A percentile compares a stretch with the other conserved stretches of the same genome.
These are phyloP conservation scores for Nannoperca obscura DNA, from an alignment of 2,797 vertebrate species.

Conservation along the genomic window DNA sequence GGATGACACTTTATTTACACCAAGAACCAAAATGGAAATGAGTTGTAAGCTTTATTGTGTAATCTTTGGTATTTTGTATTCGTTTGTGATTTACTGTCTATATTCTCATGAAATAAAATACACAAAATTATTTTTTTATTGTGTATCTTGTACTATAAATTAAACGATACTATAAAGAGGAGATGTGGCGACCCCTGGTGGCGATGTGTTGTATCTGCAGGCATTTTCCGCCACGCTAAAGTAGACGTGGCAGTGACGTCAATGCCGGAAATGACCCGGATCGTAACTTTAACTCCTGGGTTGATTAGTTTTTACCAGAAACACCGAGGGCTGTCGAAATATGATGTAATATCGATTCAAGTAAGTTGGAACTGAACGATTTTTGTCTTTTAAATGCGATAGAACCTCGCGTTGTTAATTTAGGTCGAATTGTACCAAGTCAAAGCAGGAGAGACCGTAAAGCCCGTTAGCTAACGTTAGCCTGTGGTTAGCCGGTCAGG, in stretches of 20 bases:
- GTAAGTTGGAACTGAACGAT: conserved; percentile 50
- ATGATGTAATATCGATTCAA: conserved; percentile 52
- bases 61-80: neutral
- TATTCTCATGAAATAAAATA: neutral
- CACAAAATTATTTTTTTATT: neutral
- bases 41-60: neutral
- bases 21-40: too few species aligned
- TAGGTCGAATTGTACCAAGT: conserved; percentile 2
- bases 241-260: conserved; percentile 91
- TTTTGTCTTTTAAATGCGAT: neutral
- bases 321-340: conserved; percentile 50
- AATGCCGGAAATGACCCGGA: conserved; percentile 84
- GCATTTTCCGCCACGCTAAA: conserved; percentile 24
- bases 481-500: conserved; percentile 71
- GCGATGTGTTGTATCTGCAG: rapidly evolving
- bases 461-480: conserved; percentile 53
- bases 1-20: too few species aligned
- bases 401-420: neutral
- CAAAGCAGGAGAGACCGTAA: conserved; percentile 1
- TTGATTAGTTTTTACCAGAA: conserved; percentile 61
- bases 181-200: conserved; percentile 39
- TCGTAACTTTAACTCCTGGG: conserved; percentile 81
- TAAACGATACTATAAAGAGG: neutral
- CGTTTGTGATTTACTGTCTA: neutral
- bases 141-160: neutral